Conservation (phyloP, 1,140 invertebrate species). For the Bombus terrestris region DNA sequence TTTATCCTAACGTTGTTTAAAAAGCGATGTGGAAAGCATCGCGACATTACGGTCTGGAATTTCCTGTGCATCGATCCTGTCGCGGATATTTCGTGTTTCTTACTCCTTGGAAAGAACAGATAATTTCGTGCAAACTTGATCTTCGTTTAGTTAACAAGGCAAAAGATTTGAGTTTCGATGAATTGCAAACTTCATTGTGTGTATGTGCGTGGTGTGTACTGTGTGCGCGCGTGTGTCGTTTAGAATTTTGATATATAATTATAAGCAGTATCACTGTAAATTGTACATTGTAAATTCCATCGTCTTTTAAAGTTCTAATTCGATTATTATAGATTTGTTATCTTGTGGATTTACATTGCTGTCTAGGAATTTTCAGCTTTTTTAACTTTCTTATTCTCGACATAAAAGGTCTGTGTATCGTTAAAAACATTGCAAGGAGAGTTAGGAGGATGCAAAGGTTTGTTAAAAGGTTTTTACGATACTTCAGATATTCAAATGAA, state of each 20-base stretch:
- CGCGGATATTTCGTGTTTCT: not conserved
- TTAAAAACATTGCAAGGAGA: not conserved
- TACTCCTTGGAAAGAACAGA: not conserved
- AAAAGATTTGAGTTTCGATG: not conserved
- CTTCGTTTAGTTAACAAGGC: not conserved
- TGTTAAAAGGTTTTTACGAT: not conserved
- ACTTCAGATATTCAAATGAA: not conserved
- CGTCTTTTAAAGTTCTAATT: not conserved
- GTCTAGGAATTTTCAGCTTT: not conserved
- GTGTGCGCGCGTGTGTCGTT: too few species aligned
- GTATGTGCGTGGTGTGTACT: too few species aligned
- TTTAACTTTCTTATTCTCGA: not conserved
- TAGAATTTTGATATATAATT: not conserved
- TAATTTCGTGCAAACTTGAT: not conserved
- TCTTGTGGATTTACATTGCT: not conserved
- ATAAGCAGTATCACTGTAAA: not conserved
- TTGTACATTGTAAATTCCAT: not conserved
- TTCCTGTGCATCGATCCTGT: slow-evolving; percentile 5
- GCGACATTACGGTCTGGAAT: not conserved
- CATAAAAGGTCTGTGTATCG: not conserved
- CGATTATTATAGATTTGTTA: not conserved
- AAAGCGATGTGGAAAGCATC: not conserved
- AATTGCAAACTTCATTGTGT: not conserved
- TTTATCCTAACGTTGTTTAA: slow-evolving; percentile 68
- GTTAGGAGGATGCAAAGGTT: not conserved